Conservation (phyloP, 2,888 invertebrate genomes). For the Pollenia labialis region DNA sequence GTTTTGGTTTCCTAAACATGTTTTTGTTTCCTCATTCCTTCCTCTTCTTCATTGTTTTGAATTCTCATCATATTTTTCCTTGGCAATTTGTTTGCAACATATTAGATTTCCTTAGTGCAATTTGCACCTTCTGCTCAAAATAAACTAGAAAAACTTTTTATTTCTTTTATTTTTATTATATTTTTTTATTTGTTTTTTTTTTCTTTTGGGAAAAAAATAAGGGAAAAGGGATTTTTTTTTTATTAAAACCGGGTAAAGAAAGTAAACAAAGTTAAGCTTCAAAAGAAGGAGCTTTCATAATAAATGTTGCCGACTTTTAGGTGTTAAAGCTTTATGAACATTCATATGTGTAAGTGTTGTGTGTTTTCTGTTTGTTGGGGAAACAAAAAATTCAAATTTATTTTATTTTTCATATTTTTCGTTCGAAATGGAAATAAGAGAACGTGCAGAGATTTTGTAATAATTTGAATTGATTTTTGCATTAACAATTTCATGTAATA, state of each 20-base stretch:
- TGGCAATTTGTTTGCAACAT: constrained; percentile 63
- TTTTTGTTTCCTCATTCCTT: background rate
- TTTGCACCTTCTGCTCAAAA: constrained; percentile 67
- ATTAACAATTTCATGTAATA: background rate
- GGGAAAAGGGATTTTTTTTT: background rate
- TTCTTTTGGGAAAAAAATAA: background rate
- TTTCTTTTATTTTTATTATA: constrained; percentile 10
- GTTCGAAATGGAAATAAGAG: background rate
- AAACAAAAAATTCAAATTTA: constrained; percentile 26
- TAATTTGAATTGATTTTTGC: background rate
- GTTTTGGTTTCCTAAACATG: constrained; percentile 40
- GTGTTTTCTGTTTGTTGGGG: background rate
- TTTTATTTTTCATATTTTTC: background rate
- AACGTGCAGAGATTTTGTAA: constrained; percentile 8
- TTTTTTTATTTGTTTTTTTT: background rate
- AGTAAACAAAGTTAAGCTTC: constrained; percentile 57
- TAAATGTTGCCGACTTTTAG: constrained; percentile 58
- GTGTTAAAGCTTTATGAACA: background rate
- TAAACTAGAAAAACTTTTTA: constrained; percentile 45
- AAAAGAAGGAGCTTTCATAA: constrained; percentile 46
- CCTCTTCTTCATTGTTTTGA: constrained; percentile 20
- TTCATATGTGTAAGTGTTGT: constrained; percentile 6
- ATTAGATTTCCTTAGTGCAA: constrained; percentile 70
- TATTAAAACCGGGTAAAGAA: constrained; percentile 1
- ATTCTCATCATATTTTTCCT: constrained; percentile 46